phyloP scores from a whole-genome alignment of 2,888 invertebrate species.

The Chouioia cunea region DNA sequence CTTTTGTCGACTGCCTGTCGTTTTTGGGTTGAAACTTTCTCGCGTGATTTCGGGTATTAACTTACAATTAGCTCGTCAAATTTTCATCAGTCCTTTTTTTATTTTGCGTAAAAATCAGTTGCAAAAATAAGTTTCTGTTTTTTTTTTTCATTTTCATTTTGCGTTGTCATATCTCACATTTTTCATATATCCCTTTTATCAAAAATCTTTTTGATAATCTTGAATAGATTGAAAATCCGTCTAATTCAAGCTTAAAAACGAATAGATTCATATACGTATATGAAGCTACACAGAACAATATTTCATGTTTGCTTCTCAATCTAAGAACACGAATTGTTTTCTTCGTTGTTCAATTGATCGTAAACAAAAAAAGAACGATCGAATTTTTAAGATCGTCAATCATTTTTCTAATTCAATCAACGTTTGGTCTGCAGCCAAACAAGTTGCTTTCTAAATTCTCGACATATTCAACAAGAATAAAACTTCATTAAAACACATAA shows the following conservation, averaged over 20 bases:
- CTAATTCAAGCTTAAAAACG: too few relatives aligned
- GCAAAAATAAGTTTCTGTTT: slow-evolving; percentile 31
- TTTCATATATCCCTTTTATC: slow-evolving; percentile 8
- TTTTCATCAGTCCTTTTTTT: slow-evolving; percentile 6
- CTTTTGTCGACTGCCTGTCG: slow-evolving; percentile 56
- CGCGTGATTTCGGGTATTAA: slow-evolving; percentile 11
- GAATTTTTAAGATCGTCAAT: too few relatives aligned
- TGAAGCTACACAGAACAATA: too few relatives aligned
- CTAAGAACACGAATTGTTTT: too few relatives aligned
- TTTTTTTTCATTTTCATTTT: slow-evolving; percentile 2
- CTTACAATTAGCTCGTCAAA: background rate
- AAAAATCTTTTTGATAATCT: slow-evolving; percentile 4
- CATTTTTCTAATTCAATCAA: too few relatives aligned
- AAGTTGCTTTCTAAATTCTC: slow-evolving; percentile 10
- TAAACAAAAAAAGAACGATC: too few relatives aligned
- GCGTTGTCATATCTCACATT: background rate
- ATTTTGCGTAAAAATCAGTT: slow-evolving; percentile 20
- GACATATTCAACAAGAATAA: slow-evolving; percentile 34
- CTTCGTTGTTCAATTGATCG: too few relatives aligned
- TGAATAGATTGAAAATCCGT: too few relatives aligned
- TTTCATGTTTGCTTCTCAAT: too few relatives aligned
- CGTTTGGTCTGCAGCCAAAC: slow-evolving; percentile 11
- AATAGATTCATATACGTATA: too few relatives aligned
- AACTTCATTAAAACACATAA: slow-evolving; percentile 16
- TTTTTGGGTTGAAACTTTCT: slow-evolving; percentile 63